Percentiles rank a stretch among this genome's conserved stretches.
These are phyloP conservation scores for Fulmarus glacialis DNA, from an alignment of 2,113 vertebrate genomes.

Conservation along the genomic window DNA sequence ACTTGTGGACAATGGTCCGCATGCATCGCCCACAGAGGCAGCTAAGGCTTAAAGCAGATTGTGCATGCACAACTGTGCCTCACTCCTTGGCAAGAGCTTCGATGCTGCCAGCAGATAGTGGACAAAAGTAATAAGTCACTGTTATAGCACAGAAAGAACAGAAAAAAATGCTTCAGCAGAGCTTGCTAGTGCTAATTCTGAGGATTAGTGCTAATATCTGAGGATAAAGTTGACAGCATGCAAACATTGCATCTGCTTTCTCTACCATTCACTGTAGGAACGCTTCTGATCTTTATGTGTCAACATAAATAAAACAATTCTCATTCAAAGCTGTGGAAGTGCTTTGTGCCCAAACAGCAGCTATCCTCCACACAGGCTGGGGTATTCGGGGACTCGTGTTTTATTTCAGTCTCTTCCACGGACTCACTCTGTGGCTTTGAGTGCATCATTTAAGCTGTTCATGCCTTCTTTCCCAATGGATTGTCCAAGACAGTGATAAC, in stretches of 20 bases:
- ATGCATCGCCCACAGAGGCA: background rate
- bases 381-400: background rate
- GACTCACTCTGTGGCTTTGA: background rate
- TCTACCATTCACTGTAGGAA: background rate
- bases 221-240: background rate
- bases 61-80: background rate
- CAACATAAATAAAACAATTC: background rate
- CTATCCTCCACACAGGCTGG: background rate
- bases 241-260: background rate
- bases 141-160: background rate
- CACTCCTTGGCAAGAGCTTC: background rate
- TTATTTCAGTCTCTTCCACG: background rate
- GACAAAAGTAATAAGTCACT: background rate
- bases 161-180: background rate
- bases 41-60: background rate
- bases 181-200: background rate
- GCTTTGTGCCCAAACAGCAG: background rate
- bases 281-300: background rate
- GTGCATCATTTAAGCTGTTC: background rate
- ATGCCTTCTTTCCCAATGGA: background rate
- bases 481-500: background rate
- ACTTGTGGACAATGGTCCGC: background rate
- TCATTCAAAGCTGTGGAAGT: background rate
- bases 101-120: background rate
- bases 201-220: background rate